Evolutionary conservation across 2,888 invertebrate genomes (phyloP).

Genomic region (Lordiphosa andalusiaca): DNA sequence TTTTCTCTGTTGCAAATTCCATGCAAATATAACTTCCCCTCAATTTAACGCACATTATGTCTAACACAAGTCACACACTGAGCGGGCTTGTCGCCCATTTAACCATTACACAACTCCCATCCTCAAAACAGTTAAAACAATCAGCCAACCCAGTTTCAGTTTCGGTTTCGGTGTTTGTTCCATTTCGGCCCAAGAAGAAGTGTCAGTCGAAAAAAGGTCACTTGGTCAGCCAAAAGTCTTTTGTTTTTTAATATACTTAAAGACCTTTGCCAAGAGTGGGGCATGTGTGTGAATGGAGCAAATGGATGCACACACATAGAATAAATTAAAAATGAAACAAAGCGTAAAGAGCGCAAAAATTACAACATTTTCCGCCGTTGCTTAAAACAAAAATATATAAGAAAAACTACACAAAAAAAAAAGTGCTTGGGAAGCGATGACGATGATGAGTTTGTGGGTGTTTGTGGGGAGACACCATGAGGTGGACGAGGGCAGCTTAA

Average conservation of each 20-base stretch:
- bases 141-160: conserved; percentile 34
- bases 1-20: too few relatives aligned
- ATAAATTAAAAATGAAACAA: conserved; percentile 77
- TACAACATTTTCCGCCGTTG: conserved; percentile 75
- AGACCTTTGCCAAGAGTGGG: conserved; percentile 60
- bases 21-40: conserved; percentile 22
- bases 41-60: conserved; percentile 42
- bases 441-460: too few relatives aligned
- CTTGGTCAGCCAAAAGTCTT: conserved; percentile 64
- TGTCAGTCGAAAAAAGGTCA: conserved; percentile 70
- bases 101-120: conserved; percentile 36
- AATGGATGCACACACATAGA: conserved; percentile 60
- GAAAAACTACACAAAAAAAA: conserved; percentile 6
- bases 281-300: conserved; percentile 46
- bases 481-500: too few relatives aligned
- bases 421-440: conserved; percentile 49
- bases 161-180: conserved; percentile 30
- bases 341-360: conserved; percentile 69
- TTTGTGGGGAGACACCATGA: too few relatives aligned
- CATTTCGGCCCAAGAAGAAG: conserved; percentile 64
- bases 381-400: conserved; percentile 55
- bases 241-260: conserved; percentile 58
- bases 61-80: conserved; percentile 36
- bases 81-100: conserved; percentile 39
- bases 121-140: conserved; percentile 35